A percentile compares a stretch with the other conserved stretches of the same genome.
phyloP scores from a whole-genome alignment of 2,797 vertebrate species.

The Xenops minutus region DNA sequence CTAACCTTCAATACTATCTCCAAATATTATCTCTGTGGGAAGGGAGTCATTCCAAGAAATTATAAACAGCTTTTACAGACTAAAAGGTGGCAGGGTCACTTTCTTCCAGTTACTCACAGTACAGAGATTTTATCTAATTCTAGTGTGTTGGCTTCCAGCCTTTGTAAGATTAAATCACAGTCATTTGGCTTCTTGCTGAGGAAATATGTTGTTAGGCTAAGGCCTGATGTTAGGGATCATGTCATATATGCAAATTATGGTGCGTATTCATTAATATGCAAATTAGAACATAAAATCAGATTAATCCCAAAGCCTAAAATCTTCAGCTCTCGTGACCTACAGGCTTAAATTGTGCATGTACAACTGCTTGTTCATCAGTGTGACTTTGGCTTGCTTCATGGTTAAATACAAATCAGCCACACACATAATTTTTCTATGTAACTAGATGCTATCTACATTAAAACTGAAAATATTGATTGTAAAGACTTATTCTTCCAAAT shows the following conservation, averaged over 20 bases:
- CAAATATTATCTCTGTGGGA: neutral
- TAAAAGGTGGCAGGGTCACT: neutral
- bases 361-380: neutral
- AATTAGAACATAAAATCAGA: conserved; percentile 11
- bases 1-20: neutral
- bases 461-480: neutral
- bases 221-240: neutral
- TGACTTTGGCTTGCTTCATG: neutral
- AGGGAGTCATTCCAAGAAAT: neutral
- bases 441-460: neutral
- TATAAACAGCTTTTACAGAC: neutral
- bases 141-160: neutral
- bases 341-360: neutral
- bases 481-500: neutral
- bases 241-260: neutral
- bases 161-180: neutral
- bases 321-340: neutral
- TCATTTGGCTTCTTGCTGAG: neutral
- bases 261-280: neutral
- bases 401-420: neutral
- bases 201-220: conserved; percentile 1
- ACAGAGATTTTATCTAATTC: neutral
- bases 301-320: conserved; percentile 14
- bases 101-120: neutral
- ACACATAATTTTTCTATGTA: neutral